Conservation (phyloP, 1,140 invertebrate species). For the Hyles vespertilio region DNA sequence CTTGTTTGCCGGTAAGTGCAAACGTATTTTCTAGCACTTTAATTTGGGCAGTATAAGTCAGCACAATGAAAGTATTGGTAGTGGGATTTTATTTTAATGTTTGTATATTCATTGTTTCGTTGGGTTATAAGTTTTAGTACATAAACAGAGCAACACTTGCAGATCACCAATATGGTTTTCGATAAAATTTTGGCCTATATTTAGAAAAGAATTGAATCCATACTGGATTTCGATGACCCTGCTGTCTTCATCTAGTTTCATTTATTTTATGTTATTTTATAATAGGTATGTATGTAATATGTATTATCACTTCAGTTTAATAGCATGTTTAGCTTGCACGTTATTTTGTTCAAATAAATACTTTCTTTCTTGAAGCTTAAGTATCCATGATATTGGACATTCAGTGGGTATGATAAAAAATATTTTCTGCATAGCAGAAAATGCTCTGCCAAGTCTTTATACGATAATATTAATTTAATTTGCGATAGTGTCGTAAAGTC, state of each 20-base stretch:
- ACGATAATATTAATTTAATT: too few relatives aligned
- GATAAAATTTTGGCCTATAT: background rate
- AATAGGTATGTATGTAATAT: background rate
- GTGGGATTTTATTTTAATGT: constrained; percentile 10
- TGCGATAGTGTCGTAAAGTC: too few relatives aligned
- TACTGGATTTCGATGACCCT: constrained; percentile 30
- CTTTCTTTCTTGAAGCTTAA: too few relatives aligned
- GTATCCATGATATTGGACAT: background rate
- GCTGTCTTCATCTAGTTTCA: constrained; percentile 14
- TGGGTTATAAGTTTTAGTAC: background rate
- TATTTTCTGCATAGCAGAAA: too few relatives aligned
- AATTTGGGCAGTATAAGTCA: background rate
- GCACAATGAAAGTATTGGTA: constrained; percentile 5
- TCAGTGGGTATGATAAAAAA: too few relatives aligned
- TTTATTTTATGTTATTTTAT: constrained; percentile 10
- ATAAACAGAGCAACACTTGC: too few relatives aligned
- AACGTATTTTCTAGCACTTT: constrained; percentile 21
- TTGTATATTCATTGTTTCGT: background rate
- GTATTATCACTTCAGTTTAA: background rate
- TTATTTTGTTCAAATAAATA: too few relatives aligned
- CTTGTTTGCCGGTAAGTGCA: constrained; percentile 65
- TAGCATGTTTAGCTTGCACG: background rate
- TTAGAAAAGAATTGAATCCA: too few relatives aligned
- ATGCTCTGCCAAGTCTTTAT: too few relatives aligned
- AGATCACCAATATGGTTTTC: background rate